These are phyloP conservation scores for Pocillopora grandis DNA, from an alignment of 92 coral and sea anemone genomes.

Conservation along the genomic window DNA sequence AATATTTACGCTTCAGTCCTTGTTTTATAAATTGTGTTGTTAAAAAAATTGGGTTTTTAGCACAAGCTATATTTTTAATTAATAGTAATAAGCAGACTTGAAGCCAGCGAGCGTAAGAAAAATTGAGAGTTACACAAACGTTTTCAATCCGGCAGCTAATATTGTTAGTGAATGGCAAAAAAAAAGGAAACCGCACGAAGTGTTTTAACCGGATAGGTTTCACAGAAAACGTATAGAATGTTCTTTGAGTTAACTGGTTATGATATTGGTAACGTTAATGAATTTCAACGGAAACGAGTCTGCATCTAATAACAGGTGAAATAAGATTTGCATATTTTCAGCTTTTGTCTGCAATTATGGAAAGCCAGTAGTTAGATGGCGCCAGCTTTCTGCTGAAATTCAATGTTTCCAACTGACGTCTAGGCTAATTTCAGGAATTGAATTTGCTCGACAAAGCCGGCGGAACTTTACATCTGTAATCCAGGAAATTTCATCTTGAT, in stretches of 20 bases:
- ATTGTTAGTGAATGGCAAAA: no score
- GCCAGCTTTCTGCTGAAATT: background rate
- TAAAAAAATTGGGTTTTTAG: no score
- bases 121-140: no score
- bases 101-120: no score
- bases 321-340: constrained; percentile 7
- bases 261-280: background rate
- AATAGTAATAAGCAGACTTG: no score
- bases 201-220: no score
- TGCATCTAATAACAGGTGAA: background rate
- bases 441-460: background rate
- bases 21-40: no score
- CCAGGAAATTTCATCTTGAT: background rate
- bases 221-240: background rate
- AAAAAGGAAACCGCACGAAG: no score
- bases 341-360: constrained; percentile 2
- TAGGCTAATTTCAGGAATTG: background rate
- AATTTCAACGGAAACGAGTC: constrained; percentile 1
- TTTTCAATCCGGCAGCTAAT: no score
- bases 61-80: no score
- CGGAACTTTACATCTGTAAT: background rate
- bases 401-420: background rate
- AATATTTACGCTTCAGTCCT: no score
- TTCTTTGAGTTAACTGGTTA: background rate
- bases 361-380: background rate